Evolutionary conservation across 2,113 vertebrate species (phyloP), one percentile per base, ranked within the genome.

Genomic region (Chauna torquata): DNA sequence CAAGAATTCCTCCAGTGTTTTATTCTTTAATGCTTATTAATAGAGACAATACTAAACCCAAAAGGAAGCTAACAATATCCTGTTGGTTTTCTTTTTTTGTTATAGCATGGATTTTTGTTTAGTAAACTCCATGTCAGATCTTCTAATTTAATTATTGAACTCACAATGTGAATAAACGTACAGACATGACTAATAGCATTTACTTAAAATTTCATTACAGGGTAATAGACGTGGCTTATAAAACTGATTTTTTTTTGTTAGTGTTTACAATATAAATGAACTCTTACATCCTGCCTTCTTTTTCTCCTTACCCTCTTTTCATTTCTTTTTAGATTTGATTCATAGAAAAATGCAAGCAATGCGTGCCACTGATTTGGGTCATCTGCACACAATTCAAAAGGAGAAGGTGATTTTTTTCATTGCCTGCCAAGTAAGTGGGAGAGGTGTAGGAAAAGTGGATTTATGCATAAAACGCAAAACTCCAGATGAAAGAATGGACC

Each of bases 91-190:
- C 58, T 36, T 78, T 83, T 86, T 61, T 90, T 86, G 36, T 93
- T 89, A 81, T 19, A 78, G 52, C 4, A 1, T 57, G 59, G 50
- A 82, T 64, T 96, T 96, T 94, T 92, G 24, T 96, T 92, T 94
- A 88, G 77, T 92, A 96, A 96, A 96, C 81, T 95, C 92, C 92
- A 64, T 95, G 77, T 65, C 81, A 96, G 58, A 61, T 91, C 65
- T 49, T 95, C 75, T 85, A 94, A 97, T 70, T 86, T 96, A 96
- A 93, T 97, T 97, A 95, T 50, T 94, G 78, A 93, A 90, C 58
- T 95, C 86, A 90, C 49, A 81, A 93, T 92, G 80, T 68, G 76
- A 87, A 77, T 91, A 94, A 96, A 96, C 2, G 66, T 90, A 93
- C 57, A 92, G 75, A 94, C 88, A 96, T 92, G 94, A 93, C 77